Percentiles rank a stretch among this genome's conserved stretches.
These are phyloP conservation scores for Stegophylla sp. DNA, from an alignment of 2,888 invertebrate genomes.

Conservation along the genomic window DNA sequence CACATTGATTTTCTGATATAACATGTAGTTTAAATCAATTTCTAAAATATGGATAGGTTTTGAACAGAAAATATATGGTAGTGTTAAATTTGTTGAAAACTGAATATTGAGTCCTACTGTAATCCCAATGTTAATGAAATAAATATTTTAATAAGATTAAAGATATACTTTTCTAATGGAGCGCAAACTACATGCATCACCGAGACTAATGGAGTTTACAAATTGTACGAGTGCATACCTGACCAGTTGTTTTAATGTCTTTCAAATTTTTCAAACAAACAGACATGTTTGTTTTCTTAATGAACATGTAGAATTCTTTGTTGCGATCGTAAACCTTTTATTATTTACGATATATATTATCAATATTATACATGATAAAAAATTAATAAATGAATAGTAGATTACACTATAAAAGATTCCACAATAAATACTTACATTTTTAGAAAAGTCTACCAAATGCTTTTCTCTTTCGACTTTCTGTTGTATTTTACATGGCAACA, in stretches of 20 bases:
- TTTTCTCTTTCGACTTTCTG: conserved; percentile 59
- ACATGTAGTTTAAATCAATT: neutral
- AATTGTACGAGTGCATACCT: conserved; percentile 51
- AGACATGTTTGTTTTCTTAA: conserved; percentile 52
- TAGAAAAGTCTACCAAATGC: conserved; percentile 47
- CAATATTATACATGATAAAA: conserved; percentile 8
- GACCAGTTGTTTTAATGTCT: conserved; percentile 45
- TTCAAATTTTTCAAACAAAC: conserved; percentile 52
- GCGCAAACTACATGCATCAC: conserved; percentile 33
- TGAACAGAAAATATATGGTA: neutral
- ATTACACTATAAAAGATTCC: neutral
- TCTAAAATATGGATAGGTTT: neutral
- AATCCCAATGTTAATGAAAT: neutral
- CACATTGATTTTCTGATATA: neutral
- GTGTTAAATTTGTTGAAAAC: neutral
- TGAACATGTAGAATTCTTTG: conserved; percentile 54
- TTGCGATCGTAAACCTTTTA: conserved; percentile 51
- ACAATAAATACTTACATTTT: conserved; percentile 32
- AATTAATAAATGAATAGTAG: neutral
- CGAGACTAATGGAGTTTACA: conserved; percentile 32
- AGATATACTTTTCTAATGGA: conserved; percentile 20
- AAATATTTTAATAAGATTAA: neutral
- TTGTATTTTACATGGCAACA: conserved; percentile 55
- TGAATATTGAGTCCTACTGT: too few relatives aligned
- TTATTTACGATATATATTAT: conserved; percentile 31